Percentiles rank a stretch among this genome's conserved stretches.
Conservation (phyloP, 2,113 vertebrate genomes). For the Larimichthys polyactis region DNA sequence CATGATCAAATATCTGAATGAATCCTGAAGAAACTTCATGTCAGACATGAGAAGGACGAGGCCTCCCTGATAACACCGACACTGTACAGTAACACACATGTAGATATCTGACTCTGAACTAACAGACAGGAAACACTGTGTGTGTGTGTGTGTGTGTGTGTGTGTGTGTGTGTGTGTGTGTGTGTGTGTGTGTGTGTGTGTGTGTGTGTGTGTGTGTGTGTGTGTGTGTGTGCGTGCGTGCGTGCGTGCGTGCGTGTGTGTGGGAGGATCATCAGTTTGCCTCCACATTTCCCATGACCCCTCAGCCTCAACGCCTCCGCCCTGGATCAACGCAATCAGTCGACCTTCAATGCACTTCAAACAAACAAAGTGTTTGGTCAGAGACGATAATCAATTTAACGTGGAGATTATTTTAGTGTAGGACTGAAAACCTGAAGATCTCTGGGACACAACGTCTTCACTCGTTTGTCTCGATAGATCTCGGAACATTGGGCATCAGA, state of each 20-base stretch:
- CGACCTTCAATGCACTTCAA: background rate
- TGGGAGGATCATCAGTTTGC: background rate
- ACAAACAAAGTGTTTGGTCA: background rate
- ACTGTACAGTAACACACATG: constrained; percentile 9
- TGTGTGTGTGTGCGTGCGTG: background rate
- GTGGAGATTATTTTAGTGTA: no score
- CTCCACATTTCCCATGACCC: constrained; percentile 42
- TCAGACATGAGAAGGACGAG: background rate
- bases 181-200: background rate
- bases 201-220: background rate
- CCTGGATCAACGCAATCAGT: background rate
- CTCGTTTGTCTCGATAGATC: no score
- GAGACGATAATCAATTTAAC: no score
- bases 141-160: background rate
- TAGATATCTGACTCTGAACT: background rate
- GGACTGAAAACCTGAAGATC: no score
- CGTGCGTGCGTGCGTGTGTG: background rate
- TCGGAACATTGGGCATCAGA: no score
- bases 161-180: background rate
- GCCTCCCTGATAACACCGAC: constrained; percentile 14
- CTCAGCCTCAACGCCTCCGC: background rate
- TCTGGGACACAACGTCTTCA: no score
- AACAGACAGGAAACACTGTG: background rate
- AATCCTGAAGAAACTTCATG: no score
- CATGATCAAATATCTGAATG: no score